Conservation (phyloP, 2,888 invertebrate genomes). For the Ethmia dodecea region DNA sequence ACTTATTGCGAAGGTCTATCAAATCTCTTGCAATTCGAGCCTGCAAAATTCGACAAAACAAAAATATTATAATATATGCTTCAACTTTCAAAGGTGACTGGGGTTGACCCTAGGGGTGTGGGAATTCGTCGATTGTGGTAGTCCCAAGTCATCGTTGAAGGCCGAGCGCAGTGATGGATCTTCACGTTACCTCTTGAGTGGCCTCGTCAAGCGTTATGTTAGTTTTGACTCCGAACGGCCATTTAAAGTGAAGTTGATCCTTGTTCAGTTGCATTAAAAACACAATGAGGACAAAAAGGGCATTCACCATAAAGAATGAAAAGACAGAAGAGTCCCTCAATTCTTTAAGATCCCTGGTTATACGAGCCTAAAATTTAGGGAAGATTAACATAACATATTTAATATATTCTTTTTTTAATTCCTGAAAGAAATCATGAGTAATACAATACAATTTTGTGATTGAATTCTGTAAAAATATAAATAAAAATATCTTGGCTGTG, state of each 20-base stretch:
- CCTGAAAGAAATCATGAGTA: conserved; percentile 3
- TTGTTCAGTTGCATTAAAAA: conserved; percentile 99
- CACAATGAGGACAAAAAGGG: conserved; percentile 98
- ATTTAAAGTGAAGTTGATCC: conserved; percentile 96
- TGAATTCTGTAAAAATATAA: no score
- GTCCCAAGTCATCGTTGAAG: conserved; percentile 71
- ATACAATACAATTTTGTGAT: no score
- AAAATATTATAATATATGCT: conserved; percentile 46
- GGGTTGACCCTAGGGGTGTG: conserved; percentile 31
- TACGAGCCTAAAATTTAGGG: conserved; percentile 88
- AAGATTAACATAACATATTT: conserved; percentile 35
- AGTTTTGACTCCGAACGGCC: conserved; percentile 96
- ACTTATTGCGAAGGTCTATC: conserved; percentile 96
- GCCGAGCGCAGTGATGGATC: conserved; percentile 59
- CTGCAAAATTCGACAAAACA: conserved; percentile 80
- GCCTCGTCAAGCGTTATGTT: conserved; percentile 94
- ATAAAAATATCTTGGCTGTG: no score
- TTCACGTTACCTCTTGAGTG: conserved; percentile 92
- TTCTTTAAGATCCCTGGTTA: conserved; percentile 94
- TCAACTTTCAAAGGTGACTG: conserved; percentile 78
- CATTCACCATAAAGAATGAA: conserved; percentile 99
- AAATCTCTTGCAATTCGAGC: conserved; percentile 93
- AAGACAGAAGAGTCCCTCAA: conserved; percentile 96
- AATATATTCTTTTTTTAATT: neutral
- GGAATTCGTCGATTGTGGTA: conserved; percentile 6